These are phyloP conservation scores for Patella caerulea DNA, from an alignment of 2,888 invertebrate species.

Conservation along the genomic window DNA sequence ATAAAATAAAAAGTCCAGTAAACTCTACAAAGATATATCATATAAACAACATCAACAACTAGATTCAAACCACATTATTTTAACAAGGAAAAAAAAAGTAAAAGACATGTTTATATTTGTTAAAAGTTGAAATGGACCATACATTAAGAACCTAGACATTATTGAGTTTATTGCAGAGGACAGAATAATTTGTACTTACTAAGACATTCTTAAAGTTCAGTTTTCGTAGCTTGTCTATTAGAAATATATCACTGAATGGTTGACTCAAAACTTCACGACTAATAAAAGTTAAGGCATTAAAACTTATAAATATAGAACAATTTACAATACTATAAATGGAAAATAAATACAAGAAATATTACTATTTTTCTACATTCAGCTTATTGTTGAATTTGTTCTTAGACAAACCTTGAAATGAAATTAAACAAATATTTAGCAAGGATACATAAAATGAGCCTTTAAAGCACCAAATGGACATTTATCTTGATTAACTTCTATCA, in stretches of 20 bases:
- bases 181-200: constrained; percentile 3
- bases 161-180: no score
- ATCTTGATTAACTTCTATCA: not conserved
- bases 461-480: not conserved
- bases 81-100: no score
- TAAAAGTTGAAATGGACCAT: no score
- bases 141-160: no score
- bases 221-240: constrained; percentile 18
- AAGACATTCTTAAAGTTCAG: constrained; percentile 19
- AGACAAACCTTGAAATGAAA: no score
- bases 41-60: not conserved
- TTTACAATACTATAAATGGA: no score
- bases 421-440: not conserved
- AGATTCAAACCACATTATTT: no score
- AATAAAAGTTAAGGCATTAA: not conserved
- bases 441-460: constrained; percentile 17
- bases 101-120: no score
- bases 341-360: no score
- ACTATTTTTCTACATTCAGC: no score
- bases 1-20: constrained; percentile 18
- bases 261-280: constrained; percentile 12
- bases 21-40: not conserved
- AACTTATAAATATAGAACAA: no score
- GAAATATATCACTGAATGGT: constrained; percentile 22
- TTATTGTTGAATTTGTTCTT: not conserved